These are phyloP conservation scores for Calosoma granatense DNA, from an alignment of 1,140 invertebrate species.

Conservation along the genomic window DNA sequence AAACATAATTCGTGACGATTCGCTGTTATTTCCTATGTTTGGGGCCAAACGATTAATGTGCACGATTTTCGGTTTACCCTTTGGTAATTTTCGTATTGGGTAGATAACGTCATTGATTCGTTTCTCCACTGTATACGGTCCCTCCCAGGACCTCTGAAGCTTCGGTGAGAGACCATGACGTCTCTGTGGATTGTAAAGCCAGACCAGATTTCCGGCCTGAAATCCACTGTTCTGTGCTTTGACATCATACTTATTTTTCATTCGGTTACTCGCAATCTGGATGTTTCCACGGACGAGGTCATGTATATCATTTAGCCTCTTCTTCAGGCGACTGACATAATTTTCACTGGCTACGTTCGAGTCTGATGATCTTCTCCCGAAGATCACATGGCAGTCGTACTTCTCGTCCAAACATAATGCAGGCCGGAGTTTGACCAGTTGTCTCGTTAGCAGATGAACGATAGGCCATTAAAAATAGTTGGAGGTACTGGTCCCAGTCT, in stretches of 20 bases:
- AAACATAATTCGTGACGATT: too few relatives aligned
- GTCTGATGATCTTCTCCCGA: not conserved
- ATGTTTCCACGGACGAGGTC: not conserved
- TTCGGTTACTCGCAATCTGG: not conserved
- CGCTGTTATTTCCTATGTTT: too few relatives aligned
- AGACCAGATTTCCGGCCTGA: not conserved
- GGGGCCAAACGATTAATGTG: too few relatives aligned
- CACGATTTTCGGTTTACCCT: not conserved
- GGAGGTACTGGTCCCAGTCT: slow-evolving; percentile 13
- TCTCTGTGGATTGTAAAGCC: slow-evolving; percentile 7
- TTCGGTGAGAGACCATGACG: not conserved
- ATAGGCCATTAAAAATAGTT: not conserved
- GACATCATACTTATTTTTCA: not conserved
- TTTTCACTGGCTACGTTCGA: not conserved
- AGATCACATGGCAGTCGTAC: not conserved
- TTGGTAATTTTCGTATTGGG: not conserved
- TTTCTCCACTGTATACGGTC: not conserved
- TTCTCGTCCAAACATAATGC: not conserved
- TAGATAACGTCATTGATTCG: slow-evolving; percentile 2
- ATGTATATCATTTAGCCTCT: not conserved
- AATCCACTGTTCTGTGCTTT: not conserved
- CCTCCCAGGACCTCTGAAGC: not conserved
- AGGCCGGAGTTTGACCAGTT: not conserved
- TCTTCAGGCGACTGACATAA: not conserved
- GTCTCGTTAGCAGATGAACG: not conserved